A percentile compares a stretch with the other conserved stretches of the same genome.
phyloP scores from a whole-genome alignment of 2,888 invertebrate species.

The Lacanobia oleracea region DNA sequence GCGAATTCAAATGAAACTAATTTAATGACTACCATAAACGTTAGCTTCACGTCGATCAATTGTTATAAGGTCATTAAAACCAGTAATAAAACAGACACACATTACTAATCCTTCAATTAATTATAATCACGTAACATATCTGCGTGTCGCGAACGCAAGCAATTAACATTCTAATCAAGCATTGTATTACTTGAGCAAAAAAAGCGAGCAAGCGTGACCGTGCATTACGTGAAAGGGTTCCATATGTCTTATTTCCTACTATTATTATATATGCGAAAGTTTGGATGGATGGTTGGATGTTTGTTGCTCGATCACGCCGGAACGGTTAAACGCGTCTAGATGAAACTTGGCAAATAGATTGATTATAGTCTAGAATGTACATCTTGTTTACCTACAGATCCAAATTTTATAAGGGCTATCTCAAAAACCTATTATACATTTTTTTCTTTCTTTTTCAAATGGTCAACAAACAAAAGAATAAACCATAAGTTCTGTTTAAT shows the following conservation, averaged over 20 bases:
- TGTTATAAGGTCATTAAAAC: conserved; percentile 54
- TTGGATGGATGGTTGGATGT: too few species aligned
- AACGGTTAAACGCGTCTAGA: too few species aligned
- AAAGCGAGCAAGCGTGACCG: conserved; percentile 41
- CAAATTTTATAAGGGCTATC: neutral
- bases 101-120: conserved; percentile 66
- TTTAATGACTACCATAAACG: conserved; percentile 31
- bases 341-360: too few species aligned
- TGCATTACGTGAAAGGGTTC: conserved; percentile 11
- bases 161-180: conserved; percentile 74
- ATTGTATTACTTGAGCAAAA: conserved; percentile 71
- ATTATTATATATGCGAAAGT: too few species aligned
- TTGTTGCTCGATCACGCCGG: too few species aligned
- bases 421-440: neutral
- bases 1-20: conserved; percentile 14
- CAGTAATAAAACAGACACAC: conserved; percentile 56
- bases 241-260: neutral
- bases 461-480: neutral
- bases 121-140: conserved; percentile 67
- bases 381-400: too few species aligned
- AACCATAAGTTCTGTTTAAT: neutral
- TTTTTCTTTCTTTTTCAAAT: conserved; percentile 1
- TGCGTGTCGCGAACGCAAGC: conserved; percentile 68
- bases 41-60: conserved; percentile 35
- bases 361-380: too few species aligned